phyloP scores from a whole-genome alignment of 2,888 invertebrate genomes.

The Cyaniris semiargus region DNA sequence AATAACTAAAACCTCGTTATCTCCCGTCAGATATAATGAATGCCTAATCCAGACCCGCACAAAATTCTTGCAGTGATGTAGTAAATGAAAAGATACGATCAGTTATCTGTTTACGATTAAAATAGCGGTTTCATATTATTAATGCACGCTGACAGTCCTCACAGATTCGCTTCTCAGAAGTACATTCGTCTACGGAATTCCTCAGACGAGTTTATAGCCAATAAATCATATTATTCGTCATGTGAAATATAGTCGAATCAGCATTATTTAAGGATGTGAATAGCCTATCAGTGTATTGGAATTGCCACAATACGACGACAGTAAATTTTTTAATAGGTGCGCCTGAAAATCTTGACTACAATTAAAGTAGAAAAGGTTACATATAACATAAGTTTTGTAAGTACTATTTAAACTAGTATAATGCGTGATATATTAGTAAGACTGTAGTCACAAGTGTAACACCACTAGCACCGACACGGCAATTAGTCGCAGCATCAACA shows the following conservation, averaged over 20 bases:
- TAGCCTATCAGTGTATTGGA: neutral
- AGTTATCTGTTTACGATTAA: slow-evolving; percentile 43
- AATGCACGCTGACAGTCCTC: slow-evolving; percentile 33
- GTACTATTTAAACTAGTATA: neutral
- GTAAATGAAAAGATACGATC: slow-evolving; percentile 48
- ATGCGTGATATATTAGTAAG: neutral
- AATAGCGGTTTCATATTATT: slow-evolving; percentile 40
- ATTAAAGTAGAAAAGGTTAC: no score
- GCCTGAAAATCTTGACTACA: no score
- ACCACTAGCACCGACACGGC: neutral
- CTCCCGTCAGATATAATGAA: slow-evolving; percentile 71
- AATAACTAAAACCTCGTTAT: slow-evolving; percentile 56
- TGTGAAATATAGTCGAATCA: neutral
- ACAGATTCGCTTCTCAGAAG: slow-evolving; percentile 20
- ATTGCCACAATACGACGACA: neutral
- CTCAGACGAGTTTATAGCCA: neutral
- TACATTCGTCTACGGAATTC: neutral
- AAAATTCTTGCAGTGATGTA: slow-evolving; percentile 62
- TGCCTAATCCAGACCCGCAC: slow-evolving; percentile 67
- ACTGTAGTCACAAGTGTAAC: neutral
- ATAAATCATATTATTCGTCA: neutral
- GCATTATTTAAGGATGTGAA: neutral
- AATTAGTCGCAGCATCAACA: slow-evolving; percentile 19
- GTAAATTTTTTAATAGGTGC: neutral
- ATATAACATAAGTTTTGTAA: neutral